Conservation (phyloP, 2,113 vertebrate species). For the Nestor notabilis region DNA sequence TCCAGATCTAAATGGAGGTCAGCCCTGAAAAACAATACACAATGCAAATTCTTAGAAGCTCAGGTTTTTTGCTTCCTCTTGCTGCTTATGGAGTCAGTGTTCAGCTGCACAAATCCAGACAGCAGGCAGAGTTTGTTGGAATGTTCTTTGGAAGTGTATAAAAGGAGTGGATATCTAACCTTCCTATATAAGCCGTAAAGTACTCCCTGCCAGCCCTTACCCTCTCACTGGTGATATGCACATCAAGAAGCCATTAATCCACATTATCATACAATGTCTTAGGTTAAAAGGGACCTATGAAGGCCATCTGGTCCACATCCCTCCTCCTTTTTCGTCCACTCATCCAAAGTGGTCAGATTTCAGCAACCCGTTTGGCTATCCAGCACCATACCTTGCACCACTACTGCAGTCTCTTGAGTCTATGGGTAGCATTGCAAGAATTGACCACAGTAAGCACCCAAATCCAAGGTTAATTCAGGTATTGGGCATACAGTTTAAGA, state of each 20-base stretch:
- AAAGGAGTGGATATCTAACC: not conserved
- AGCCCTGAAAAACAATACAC: not conserved
- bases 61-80: not conserved
- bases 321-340: not conserved
- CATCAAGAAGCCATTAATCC: not conserved
- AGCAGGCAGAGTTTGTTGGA: not conserved
- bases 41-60: not conserved
- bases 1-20: not conserved
- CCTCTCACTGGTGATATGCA: fast-evolving
- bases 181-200: fast-evolving
- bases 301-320: not conserved
- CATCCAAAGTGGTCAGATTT: not conserved
- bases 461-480: not conserved
- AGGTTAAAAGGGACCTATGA: not conserved
- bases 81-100: not conserved
- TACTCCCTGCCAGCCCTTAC: not conserved
- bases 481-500: not conserved
- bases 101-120: not conserved
- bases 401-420: fast-evolving
- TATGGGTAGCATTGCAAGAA: not conserved
- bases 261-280: not conserved
- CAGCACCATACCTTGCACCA: not conserved
- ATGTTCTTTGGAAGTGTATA: not conserved
- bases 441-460: not conserved
- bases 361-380: too few relatives aligned